Percentiles rank a stretch among this genome's conserved stretches.
Conservation (phyloP, 2,113 vertebrate species). For the Pseudopipra pipra region DNA sequence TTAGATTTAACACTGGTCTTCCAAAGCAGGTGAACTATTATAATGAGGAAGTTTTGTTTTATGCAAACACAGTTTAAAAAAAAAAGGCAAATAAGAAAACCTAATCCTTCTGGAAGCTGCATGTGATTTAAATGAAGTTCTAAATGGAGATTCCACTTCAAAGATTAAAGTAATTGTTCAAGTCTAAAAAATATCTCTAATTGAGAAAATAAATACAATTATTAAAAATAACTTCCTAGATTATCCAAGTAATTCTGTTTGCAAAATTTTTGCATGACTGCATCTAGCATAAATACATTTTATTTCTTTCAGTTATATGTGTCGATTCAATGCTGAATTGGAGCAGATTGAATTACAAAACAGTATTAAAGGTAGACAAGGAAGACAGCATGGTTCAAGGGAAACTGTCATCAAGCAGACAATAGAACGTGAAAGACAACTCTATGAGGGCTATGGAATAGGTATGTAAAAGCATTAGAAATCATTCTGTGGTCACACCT, state of each 20-base stretch:
- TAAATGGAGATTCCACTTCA: background rate
- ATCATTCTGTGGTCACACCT: background rate
- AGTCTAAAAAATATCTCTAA: background rate
- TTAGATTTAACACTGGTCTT: background rate
- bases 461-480: slow-evolving; percentile 71
- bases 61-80: background rate
- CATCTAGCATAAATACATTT: background rate
- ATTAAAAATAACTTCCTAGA: background rate
- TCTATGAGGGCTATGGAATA: slow-evolving; percentile 83
- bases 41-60: background rate
- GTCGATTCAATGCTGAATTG: slow-evolving; percentile 86
- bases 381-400: slow-evolving; percentile 84
- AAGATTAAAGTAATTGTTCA: background rate
- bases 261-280: background rate
- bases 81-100: background rate
- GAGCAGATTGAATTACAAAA: slow-evolving; percentile 94
- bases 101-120: background rate
- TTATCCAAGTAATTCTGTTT: background rate
- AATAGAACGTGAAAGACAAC: slow-evolving; percentile 82
- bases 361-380: slow-evolving; percentile 91
- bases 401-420: slow-evolving; percentile 89
- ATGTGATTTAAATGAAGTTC: background rate
- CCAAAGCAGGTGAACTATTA: background rate
- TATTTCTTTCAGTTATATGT: slow-evolving; percentile 83
- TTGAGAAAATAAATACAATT: background rate